Evolutionary conservation across 2,797 vertebrate genomes (phyloP).

Genomic region (Gallinago solitaria): DNA sequence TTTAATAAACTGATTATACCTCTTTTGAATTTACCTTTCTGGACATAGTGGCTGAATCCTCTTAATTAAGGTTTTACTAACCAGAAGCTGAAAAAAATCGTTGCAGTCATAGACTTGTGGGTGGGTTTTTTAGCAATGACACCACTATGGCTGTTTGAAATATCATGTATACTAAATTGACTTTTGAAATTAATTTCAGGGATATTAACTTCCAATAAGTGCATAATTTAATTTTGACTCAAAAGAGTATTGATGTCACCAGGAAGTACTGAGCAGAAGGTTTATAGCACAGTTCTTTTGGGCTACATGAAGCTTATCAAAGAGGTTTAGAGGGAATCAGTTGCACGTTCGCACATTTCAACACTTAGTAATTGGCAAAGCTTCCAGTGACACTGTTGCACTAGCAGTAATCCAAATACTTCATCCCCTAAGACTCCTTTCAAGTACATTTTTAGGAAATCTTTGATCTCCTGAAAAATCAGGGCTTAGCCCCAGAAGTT

Average conservation of each 20-base stretch:
- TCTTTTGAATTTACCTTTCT: neutral
- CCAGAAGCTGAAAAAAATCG: neutral
- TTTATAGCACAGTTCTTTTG: neutral
- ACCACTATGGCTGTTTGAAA: constrained; percentile 40
- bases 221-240: constrained; percentile 50
- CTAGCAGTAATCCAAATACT: neutral
- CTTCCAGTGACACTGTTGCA: neutral
- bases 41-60: neutral
- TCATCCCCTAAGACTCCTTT: neutral
- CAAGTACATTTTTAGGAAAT: neutral
- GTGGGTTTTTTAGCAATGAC: neutral
- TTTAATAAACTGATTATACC: neutral
- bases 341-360: neutral
- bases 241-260: neutral
- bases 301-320: neutral
- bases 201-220: constrained; percentile 47
- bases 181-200: constrained; percentile 64
- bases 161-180: constrained; percentile 27
- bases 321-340: neutral
- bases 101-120: neutral
- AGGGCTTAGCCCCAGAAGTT: neutral
- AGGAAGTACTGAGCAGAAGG: neutral
- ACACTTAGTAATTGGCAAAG: neutral
- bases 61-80: neutral
- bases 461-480: neutral